Base-by-base conservation (phyloP, 1,140 invertebrate genomes). In the Diploscapter pachys region DNA sequence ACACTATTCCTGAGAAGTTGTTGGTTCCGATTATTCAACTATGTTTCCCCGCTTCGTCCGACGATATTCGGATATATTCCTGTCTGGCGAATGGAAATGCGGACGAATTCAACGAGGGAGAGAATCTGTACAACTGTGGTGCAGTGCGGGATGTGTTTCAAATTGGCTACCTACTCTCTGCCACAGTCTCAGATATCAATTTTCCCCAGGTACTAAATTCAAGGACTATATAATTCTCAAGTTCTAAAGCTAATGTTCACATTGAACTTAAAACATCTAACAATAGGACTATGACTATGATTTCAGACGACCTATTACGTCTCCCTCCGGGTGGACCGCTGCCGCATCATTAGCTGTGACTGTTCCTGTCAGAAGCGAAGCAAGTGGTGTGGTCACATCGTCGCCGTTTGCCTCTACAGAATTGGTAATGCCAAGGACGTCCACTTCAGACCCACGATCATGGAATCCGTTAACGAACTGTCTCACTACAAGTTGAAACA, bases 341-440 rank as follows among this genome's bases (percentile, higher is more conserved):
- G 85, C 59, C 83, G 93, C 77, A 97, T 99, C 82, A 96, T 95
- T 56, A 96, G 94, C 48, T 98, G 96, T 86, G 96, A 93, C 85
- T 99, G 96, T 87, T 98, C 95, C 48, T 99, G 96, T 87, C 91
- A 91, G 70, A 93, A 92, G 55, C 90, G 90, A 13, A 93, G 94
- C 5, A 94, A 95, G 82, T 99, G 96, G 96, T 99, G 97, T 89
- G 93, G 93, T 53, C 97, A 99, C 88, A 92, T 99, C 66, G 96
- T 99, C 53, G 96, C 96, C 71, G 93, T 98, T 52, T 98, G 95
- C 88, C 90, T 99, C 52, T 92, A 94, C 87, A 90, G 96, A 86
- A 98, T 99, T 87, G 93, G 97, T 88, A 91, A 98, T 93, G 91
- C 94, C 59, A 91, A 91, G 71, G 90, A 92, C 87, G 95, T 99